Base-by-base conservation (phyloP, 1,140 invertebrate genomes). In the Dinothrombium tinctorium region DNA sequence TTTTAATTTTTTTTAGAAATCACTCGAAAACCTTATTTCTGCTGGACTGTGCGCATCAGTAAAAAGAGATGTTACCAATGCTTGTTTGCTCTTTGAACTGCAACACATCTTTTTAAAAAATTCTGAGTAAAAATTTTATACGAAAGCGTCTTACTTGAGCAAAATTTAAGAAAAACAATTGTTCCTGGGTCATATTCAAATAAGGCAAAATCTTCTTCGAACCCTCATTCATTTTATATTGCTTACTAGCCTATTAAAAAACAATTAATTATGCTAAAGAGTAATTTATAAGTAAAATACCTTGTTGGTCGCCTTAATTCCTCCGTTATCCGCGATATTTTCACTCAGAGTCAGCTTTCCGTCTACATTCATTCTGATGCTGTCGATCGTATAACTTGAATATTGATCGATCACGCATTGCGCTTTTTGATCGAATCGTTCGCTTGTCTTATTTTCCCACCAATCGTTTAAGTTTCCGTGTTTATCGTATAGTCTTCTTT, bases 151-250 rank as follows among this genome's bases (percentile, higher is more conserved):
- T 28, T 28, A 28, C 47, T 54, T 66, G 52, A 15, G 48, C 52
- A 59, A 86, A 90, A 24, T 77, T 79, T 8, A 90, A 61, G 52
- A 89, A 90, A 56, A 92, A 92, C 22, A 89, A 60, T 55, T 89
- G 82, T 20, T 72, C 64, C 57, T 86, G 52, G 7, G 47, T 54
- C 11, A 50, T 40, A 33, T 51, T 51, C 12, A 51, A 15, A 33
- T 47, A 47, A 11, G 49, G 48, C 20, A 57, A n/a, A n/a, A n/a
- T n/a, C n/a, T n/a, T n/a, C n/a, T n/a, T n/a, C n/a, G n/a, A n/a
- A n/a, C n/a, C n/a, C n/a, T n/a, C n/a, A n/a, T n/a, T n/a, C n/a
- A n/a, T n/a, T n/a, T n/a, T n/a, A n/a, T n/a, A n/a, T n/a, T n/a
- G n/a, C n/a, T n/a, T n/a, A n/a, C n/a, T n/a, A n/a, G n/a, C n/a